Evolutionary conservation across 2,888 invertebrate species (phyloP).

Genomic region (Drosophila trichaetosa): DNA sequence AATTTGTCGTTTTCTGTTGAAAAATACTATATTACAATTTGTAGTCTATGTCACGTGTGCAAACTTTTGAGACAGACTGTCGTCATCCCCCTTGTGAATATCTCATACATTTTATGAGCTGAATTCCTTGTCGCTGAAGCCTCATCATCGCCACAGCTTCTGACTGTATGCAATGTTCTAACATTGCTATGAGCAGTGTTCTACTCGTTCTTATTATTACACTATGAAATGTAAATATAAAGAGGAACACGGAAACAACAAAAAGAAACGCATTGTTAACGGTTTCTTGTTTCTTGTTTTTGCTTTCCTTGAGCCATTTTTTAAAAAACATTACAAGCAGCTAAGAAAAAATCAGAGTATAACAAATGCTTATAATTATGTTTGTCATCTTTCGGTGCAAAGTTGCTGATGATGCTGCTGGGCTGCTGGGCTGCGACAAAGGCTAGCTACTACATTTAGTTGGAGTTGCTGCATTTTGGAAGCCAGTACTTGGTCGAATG

Average conservation of each 20-base stretch:
- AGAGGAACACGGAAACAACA: constrained; percentile 45
- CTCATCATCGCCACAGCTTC: constrained; percentile 55
- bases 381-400: constrained; percentile 22
- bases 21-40: constrained; percentile 14
- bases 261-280: constrained; percentile 5
- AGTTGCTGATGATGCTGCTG: constrained; percentile 22
- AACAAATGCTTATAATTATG: constrained; percentile 42
- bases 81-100: constrained; percentile 2
- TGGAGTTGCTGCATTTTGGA: constrained; percentile 27
- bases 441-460: constrained; percentile 6
- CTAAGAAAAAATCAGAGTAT: neutral
- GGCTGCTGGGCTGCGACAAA: neutral
- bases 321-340: constrained; percentile 29
- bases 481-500: constrained; percentile 44
- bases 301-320: constrained; percentile 38
- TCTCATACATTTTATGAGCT: constrained; percentile 53
- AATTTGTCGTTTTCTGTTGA: neutral
- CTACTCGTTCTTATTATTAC: constrained; percentile 31
- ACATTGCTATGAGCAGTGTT: constrained; percentile 22
- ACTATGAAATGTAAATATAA: constrained; percentile 71
- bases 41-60: constrained; percentile 7
- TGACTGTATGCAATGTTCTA: constrained; percentile 39
- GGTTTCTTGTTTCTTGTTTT: constrained; percentile 38
- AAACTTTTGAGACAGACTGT: constrained; percentile 35
- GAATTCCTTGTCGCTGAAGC: constrained; percentile 13